A percentile compares a stretch with the other conserved stretches of the same genome.
Conservation (phyloP, 2,113 vertebrate species). For the Scortum barcoo region DNA sequence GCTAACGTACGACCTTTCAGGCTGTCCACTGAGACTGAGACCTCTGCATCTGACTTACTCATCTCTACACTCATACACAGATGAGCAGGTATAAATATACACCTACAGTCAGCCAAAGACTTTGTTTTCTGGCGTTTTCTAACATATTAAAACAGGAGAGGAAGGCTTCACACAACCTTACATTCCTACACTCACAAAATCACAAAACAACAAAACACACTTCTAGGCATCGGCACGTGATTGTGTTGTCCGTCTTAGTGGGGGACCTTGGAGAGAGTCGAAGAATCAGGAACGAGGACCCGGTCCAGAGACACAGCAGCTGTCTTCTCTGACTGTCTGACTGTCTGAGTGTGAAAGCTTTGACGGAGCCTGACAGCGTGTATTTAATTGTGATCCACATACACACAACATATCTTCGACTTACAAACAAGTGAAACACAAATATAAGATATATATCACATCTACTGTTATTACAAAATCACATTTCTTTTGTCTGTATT, state of each 20-base stretch:
- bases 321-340: constrained; percentile 24
- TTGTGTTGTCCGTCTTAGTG: background rate
- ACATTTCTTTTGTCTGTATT: background rate
- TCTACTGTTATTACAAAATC: background rate
- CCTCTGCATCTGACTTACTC: constrained; percentile 37
- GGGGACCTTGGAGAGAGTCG: constrained; percentile 43
- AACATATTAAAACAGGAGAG: background rate
- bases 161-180: background rate
- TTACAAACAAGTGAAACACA: background rate
- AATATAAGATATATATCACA: background rate
- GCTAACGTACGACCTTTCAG: constrained; percentile 40
- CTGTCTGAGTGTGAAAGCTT: constrained; percentile 26
- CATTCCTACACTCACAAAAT: constrained; percentile 17
- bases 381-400: background rate
- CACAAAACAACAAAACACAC: constrained; percentile 1
- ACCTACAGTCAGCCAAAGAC: constrained; percentile 15
- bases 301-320: constrained; percentile 33
- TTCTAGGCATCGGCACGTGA: background rate
- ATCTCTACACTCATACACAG: constrained; percentile 33
- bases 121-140: background rate
- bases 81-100: constrained; percentile 24
- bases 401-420: background rate
- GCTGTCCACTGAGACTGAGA: constrained; percentile 33
- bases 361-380: background rate
- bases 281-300: constrained; percentile 40